Base-by-base conservation (phyloP, 2,888 invertebrate genomes). In the Oeneis ivallda region DNA sequence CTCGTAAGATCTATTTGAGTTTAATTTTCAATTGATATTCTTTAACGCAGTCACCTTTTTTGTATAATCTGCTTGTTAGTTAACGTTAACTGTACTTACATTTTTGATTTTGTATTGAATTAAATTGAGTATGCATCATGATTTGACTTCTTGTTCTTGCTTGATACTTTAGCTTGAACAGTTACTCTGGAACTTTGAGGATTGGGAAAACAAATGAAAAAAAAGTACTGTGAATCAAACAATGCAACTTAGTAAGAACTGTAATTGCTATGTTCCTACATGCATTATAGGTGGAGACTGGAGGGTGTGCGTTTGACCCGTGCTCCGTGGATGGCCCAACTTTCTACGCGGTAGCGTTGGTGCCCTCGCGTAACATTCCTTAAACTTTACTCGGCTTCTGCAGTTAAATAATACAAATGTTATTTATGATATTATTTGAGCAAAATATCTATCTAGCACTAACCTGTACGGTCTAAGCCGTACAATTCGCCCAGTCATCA, bases 321-420 rank as follows among this genome's bases (percentile, higher is more conserved):
- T 1, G 8, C n/a, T 39, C 15, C 10, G 39, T 5, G 32, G 45
- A 57, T 26, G 19, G 19, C 56, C 13, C 7, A 43, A 43, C 58
- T 58, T 58, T 58, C 58, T 58, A 76, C 70, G 68, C 72, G 73
- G 72, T 73, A 74, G 75, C 75, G 62, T 70, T 68, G 66, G 59
- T 67, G 65, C 62, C 49, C 64, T 63, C 65, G 59, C 64, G 66
- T 71, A 71, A 72, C 67, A 58, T 60, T 64, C 60, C 62, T 66
- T 70, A 47, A 67, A 64, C 61, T 67, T 53, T 61, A 52, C 64
- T 58, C 52, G 49, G 61, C 61, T 64, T 58, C 62, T 67, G 64
- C 58, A 56, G 58, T 34, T 4, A 45, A 56, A 56, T 41, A 41
- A 11, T 39, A 39, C 7, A 13, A 11, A 56, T 37, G 41, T 56